These are phyloP conservation scores for Tribolium madens DNA, from an alignment of 1,140 invertebrate species.

Conservation along the genomic window DNA sequence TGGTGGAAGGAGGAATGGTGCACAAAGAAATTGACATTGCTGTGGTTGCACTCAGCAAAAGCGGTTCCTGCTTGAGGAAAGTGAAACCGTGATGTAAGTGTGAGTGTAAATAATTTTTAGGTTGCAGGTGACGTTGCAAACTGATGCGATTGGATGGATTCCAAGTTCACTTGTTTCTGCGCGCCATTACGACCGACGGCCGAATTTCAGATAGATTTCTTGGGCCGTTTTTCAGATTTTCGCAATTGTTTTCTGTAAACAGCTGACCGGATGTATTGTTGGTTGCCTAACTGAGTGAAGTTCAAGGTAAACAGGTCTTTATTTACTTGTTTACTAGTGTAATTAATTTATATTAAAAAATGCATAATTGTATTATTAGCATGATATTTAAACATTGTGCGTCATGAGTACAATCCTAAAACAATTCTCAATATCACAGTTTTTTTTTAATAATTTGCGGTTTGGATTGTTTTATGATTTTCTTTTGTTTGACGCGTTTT, in stretches of 20 bases:
- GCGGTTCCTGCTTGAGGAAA: constrained; percentile 1
- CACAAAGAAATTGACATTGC: constrained; percentile 37
- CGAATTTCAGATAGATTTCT: background rate
- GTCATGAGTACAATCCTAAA: no score
- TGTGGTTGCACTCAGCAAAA: background rate
- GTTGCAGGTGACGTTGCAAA: background rate
- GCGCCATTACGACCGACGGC: background rate
- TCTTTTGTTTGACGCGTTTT: no score
- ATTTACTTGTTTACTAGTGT: background rate
- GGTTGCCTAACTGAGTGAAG: constrained; percentile 6
- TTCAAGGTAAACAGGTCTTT: constrained; percentile 1
- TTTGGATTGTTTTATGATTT: no score
- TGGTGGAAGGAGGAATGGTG: constrained; percentile 27
- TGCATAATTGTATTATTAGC: background rate
- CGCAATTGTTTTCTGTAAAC: background rate
- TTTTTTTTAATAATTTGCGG: no score
- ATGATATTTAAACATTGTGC: background rate
- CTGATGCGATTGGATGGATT: background rate
- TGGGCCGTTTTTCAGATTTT: background rate
- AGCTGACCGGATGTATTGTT: constrained; percentile 22
- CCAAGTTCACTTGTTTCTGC: background rate
- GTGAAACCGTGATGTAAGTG: constrained; percentile 38
- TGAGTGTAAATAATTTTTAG: constrained; percentile 5
- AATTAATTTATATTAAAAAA: background rate
- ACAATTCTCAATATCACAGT: no score